A percentile compares a stretch with the other conserved stretches of the same genome.
phyloP scores from a whole-genome alignment of 2,113 vertebrate genomes.

The Eptesicus fuscus region DNA sequence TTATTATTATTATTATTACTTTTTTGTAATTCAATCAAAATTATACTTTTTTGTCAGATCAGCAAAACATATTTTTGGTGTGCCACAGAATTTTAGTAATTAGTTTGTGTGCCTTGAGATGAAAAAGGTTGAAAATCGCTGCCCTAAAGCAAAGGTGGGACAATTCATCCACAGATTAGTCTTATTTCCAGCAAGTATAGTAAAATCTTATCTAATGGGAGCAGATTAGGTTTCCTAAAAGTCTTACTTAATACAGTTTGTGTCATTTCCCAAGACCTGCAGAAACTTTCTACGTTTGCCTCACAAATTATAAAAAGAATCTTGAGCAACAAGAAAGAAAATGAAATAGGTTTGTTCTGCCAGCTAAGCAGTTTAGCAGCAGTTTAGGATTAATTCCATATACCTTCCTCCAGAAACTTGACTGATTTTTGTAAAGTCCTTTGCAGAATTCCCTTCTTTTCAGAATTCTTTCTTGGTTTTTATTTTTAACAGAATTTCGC shows the following conservation, averaged over 20 bases:
- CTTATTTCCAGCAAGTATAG: not conserved
- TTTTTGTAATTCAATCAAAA: not conserved
- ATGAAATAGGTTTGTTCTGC: constrained; percentile 54
- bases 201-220: constrained; percentile 54
- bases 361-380: constrained; percentile 46
- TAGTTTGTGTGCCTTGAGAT: not conserved
- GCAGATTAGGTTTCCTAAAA: constrained; percentile 47
- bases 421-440: constrained; percentile 33
- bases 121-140: not conserved
- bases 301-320: constrained; percentile 52
- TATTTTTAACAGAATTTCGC: constrained; percentile 31
- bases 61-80: not conserved
- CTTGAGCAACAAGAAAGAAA: constrained; percentile 29
- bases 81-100: not conserved
- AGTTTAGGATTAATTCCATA: constrained; percentile 26
- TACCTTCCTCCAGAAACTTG: constrained; percentile 28
- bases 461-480: not conserved
- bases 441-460: constrained; percentile 29
- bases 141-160: not conserved
- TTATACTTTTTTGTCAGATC: not conserved
- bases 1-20: not conserved
- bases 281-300: constrained; percentile 36
- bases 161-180: not conserved
- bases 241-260: constrained; percentile 29
- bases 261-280: constrained; percentile 37